Conservation (phyloP, 2,888 invertebrate genomes). For the Hipparchia sbordonii region DNA sequence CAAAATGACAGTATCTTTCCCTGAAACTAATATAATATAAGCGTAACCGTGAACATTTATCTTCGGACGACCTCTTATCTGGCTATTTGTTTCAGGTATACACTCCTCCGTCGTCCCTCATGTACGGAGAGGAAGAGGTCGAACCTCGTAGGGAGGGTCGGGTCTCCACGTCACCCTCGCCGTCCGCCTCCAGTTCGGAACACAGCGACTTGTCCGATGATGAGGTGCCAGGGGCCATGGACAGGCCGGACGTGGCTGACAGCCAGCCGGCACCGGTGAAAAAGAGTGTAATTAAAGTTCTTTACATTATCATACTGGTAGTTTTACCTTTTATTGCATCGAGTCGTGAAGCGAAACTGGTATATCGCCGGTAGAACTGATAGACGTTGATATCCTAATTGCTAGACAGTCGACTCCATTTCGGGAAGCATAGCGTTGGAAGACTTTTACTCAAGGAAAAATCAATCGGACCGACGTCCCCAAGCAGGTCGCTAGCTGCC, state of each 20-base stretch:
- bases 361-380: no score
- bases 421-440: no score
- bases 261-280: slow-evolving; percentile 58
- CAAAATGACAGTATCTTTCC: no score
- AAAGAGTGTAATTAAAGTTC: slow-evolving; percentile 60
- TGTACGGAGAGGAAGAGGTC: slow-evolving; percentile 91
- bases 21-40: no score
- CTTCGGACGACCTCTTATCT: no score
- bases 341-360: no score
- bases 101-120: slow-evolving; percentile 94
- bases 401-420: no score
- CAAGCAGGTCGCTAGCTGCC: no score
- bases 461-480: no score
- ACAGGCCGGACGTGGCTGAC: slow-evolving; percentile 46
- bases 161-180: slow-evolving; percentile 87
- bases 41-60: no score
- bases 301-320: not conserved
- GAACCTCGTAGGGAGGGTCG: slow-evolving; percentile 54
- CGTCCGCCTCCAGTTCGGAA: slow-evolving; percentile 87
- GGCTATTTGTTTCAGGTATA: slow-evolving; percentile 84
- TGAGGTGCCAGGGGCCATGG: slow-evolving; percentile 55
- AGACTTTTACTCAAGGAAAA: no score
- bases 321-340: not conserved
- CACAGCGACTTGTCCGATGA: slow-evolving; percentile 76
- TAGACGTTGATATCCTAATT: no score